These are phyloP conservation scores for Caerostris extrusa DNA, from an alignment of 1,140 invertebrate genomes.

Conservation along the genomic window DNA sequence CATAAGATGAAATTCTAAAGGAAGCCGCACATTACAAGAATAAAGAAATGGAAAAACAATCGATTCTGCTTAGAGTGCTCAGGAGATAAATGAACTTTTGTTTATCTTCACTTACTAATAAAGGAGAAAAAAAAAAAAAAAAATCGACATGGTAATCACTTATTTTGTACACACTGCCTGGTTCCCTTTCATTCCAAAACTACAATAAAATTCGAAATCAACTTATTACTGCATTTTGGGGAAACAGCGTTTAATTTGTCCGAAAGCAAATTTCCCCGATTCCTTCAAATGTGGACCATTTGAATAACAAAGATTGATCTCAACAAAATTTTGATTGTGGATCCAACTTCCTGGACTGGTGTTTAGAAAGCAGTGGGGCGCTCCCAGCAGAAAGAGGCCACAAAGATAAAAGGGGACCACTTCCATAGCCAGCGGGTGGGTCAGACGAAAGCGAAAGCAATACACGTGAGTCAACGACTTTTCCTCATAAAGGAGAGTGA, in stretches of 20 bases:
- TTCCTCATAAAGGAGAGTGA: constrained; percentile 50
- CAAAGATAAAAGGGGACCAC: constrained; percentile 37
- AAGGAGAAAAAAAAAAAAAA: no score
- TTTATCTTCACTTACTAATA: no score
- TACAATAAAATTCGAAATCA: no score
- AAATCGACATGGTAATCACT: no score
- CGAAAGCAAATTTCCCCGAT: neutral
- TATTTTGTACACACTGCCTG: no score
- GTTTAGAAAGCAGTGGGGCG: neutral
- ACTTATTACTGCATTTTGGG: neutral
- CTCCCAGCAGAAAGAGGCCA: constrained; percentile 57
- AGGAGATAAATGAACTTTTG: no score
- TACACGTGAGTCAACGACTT: constrained; percentile 70
- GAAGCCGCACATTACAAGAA: no score
- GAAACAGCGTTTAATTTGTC: neutral
- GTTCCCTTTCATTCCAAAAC: no score
- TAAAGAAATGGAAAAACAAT: no score
- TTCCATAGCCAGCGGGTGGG: constrained; percentile 72
- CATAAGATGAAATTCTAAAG: no score
- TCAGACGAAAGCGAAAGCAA: constrained; percentile 69
- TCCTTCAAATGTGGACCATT: neutral
- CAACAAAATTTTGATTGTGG: neutral
- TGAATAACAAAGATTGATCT: neutral
- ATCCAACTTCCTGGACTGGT: constrained; percentile 25
- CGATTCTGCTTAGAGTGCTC: no score